Evolutionary conservation across 2,888 invertebrate genomes (phyloP).

Genomic region (Yponomeuta malinellus): DNA sequence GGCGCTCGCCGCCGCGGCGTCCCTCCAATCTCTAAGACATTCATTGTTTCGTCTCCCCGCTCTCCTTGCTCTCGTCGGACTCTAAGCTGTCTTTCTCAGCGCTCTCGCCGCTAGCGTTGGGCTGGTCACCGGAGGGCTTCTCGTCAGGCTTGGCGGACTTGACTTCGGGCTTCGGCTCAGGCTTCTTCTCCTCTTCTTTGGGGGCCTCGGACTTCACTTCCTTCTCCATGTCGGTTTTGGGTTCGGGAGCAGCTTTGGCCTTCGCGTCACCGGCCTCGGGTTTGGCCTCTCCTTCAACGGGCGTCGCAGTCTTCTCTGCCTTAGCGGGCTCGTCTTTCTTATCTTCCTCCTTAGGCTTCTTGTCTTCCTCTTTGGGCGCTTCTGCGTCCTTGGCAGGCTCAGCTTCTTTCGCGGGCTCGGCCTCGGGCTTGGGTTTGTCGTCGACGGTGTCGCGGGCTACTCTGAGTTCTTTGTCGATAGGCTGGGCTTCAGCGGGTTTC

Average conservation of each 20-base stretch:
- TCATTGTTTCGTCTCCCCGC: background rate
- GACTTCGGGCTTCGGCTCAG: conserved; percentile 21
- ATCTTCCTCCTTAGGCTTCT: conserved; percentile 19
- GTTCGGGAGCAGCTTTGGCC: background rate
- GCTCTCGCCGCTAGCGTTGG: conserved; percentile 17
- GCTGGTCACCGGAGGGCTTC: conserved; percentile 35
- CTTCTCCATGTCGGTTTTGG: background rate
- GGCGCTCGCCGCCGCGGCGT: conserved; percentile 60
- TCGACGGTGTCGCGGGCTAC: conserved; percentile 58
- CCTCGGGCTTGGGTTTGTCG: conserved; percentile 36
- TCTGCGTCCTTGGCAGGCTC: conserved; percentile 23
- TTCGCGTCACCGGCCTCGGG: background rate
- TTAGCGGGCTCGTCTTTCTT: conserved; percentile 23
- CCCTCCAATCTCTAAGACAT: background rate
- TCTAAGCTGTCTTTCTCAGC: conserved; percentile 32
- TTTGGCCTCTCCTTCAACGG: conserved; percentile 6
- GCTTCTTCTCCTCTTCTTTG: conserved; percentile 24
- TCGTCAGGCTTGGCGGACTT: conserved; percentile 23
- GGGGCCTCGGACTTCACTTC: conserved; percentile 18
- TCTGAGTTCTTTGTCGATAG: conserved; percentile 40
- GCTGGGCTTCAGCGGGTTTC: conserved; percentile 23
- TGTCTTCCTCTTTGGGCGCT: conserved; percentile 20
- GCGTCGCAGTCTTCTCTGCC: conserved; percentile 12
- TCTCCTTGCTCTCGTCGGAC: conserved; percentile 36
- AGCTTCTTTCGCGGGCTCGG: conserved; percentile 18